Conservation (phyloP, 2,888 invertebrate species). For the Epirrhoe tristata region DNA sequence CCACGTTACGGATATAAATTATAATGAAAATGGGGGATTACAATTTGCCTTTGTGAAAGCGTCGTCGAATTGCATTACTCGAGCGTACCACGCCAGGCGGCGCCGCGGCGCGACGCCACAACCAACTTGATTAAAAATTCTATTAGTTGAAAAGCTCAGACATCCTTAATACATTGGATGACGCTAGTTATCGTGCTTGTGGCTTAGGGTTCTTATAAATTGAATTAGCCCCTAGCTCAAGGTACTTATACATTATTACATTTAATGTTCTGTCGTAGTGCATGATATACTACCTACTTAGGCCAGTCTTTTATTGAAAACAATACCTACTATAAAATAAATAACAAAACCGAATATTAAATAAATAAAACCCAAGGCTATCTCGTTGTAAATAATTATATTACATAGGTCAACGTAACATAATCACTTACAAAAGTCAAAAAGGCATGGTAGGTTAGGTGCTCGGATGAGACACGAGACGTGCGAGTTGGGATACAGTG, state of each 20-base stretch:
- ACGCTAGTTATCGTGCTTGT: slow-evolving; percentile 57
- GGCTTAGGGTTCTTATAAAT: slow-evolving; percentile 37
- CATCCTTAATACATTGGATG: slow-evolving; percentile 79
- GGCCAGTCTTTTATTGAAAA: neutral
- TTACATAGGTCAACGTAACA: too few relatives aligned
- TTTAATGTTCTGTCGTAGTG: neutral
- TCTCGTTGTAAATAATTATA: too few relatives aligned
- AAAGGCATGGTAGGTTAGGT: too few relatives aligned
- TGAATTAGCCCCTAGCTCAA: neutral
- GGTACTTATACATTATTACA: neutral
- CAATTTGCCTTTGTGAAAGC: slow-evolving; percentile 85
- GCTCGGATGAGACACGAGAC: too few relatives aligned
- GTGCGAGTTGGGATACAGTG: too few relatives aligned
- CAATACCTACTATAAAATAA: neutral
- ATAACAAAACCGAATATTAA: too few relatives aligned
- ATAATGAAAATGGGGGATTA: slow-evolving; percentile 81
- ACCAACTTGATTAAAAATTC: slow-evolving; percentile 85
- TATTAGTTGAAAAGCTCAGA: slow-evolving; percentile 83
- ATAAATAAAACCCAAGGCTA: too few relatives aligned
- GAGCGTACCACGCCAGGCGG: slow-evolving; percentile 55
- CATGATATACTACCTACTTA: neutral
- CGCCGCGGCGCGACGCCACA: slow-evolving; percentile 72
- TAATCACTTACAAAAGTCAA: too few relatives aligned
- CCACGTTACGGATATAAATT: slow-evolving; percentile 68
- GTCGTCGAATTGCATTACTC: slow-evolving; percentile 85